A percentile compares a stretch with the other conserved stretches of the same genome.
These are phyloP conservation scores for Conopomorpha cramerella DNA, from an alignment of 1,140 invertebrate species.

Conservation along the genomic window DNA sequence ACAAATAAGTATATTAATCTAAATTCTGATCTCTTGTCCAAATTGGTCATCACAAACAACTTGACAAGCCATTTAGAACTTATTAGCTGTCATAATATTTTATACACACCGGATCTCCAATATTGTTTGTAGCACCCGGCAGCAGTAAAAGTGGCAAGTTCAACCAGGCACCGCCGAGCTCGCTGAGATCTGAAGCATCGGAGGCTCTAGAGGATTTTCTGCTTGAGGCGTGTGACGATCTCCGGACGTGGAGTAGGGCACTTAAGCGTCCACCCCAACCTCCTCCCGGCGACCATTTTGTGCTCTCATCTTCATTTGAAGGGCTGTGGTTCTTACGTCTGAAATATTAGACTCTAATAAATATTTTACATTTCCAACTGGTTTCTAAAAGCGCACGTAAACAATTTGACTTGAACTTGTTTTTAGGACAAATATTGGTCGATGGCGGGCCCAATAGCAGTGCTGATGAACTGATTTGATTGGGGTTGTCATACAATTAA, in stretches of 20 bases:
- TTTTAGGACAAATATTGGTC: too few relatives aligned
- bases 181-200: slow-evolving; percentile 80
- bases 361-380: too few relatives aligned
- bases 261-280: slow-evolving; percentile 82
- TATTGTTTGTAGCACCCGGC: slow-evolving; percentile 72
- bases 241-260: slow-evolving; percentile 75
- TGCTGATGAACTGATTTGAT: too few relatives aligned
- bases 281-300: slow-evolving; percentile 79
- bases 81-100: slow-evolving; percentile 3
- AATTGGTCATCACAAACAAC: too few relatives aligned
- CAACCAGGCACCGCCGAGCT: slow-evolving; percentile 78
- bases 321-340: slow-evolving; percentile 50
- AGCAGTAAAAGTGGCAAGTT: slow-evolving; percentile 79
- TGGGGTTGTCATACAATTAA: too few relatives aligned
- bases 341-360: slow-evolving; percentile 17
- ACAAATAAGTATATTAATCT: too few relatives aligned
- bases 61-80: slow-evolving; percentile 1
- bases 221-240: slow-evolving; percentile 79
- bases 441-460: too few relatives aligned
- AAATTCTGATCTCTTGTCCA: too few relatives aligned
- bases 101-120: slow-evolving; percentile 14
- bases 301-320: slow-evolving; percentile 70
- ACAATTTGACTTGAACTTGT: too few relatives aligned
- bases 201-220: slow-evolving; percentile 84
- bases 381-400: slow-evolving; percentile 1